Percentiles rank a stretch among this genome's conserved stretches.
phyloP scores from a whole-genome alignment of 2,888 invertebrate genomes.

The Polydrusus pterygomalis region DNA sequence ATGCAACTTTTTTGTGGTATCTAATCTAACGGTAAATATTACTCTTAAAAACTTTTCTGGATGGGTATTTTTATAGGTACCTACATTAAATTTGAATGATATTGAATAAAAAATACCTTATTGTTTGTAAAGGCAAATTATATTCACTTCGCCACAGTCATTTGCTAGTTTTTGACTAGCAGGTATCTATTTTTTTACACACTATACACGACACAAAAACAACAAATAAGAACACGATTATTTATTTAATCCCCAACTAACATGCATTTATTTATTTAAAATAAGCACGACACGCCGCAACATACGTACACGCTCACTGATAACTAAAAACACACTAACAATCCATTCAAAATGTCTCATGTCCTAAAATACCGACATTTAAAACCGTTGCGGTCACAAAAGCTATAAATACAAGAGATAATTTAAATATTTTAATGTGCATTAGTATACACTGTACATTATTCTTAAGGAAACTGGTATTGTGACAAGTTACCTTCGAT shows the following conservation, averaged over 20 bases:
- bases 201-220: too few relatives aligned
- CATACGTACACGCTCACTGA: conserved; percentile 27
- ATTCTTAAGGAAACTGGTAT: conserved; percentile 31
- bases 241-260: background rate
- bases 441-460: background rate
- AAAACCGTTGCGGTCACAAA: conserved; percentile 46
- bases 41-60: too few relatives aligned
- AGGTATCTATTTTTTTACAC: too few relatives aligned
- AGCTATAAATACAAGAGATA: conserved; percentile 41
- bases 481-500: conserved; percentile 36
- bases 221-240: too few relatives aligned
- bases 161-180: too few relatives aligned
- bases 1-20: too few relatives aligned
- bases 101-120: too few relatives aligned
- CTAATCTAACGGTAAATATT: too few relatives aligned
- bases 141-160: too few relatives aligned
- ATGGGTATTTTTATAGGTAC: too few relatives aligned
- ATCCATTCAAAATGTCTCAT: conserved; percentile 39
- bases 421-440: conserved; percentile 49
- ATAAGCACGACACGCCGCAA: background rate
- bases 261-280: conserved; percentile 5
- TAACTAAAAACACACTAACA: conserved; percentile 43
- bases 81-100: too few relatives aligned
- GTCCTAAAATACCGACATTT: conserved; percentile 53
- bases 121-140: too few relatives aligned